Percentiles rank a stretch among this genome's conserved stretches.
These are phyloP conservation scores for Reticulitermes speratus DNA, from an alignment of 1,140 invertebrate species.

Conservation along the genomic window DNA sequence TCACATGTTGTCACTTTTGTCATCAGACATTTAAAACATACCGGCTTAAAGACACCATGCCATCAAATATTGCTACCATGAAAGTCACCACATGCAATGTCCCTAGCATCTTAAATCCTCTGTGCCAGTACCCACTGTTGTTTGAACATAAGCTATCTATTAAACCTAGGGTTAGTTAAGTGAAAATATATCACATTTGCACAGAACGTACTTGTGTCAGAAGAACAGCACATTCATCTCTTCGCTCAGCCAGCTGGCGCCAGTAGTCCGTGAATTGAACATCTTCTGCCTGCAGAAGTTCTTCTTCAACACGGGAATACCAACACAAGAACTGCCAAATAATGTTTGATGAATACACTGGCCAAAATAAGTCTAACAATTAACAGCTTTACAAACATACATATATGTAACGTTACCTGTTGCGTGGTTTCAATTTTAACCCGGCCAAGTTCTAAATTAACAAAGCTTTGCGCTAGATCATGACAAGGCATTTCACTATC, in stretches of 20 bases:
- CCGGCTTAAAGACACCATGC: no score
- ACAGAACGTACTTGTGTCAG: conserved; percentile 54
- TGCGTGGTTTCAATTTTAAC: conserved; percentile 27
- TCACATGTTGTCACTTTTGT: no score
- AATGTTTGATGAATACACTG: conserved; percentile 22
- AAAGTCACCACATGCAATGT: no score
- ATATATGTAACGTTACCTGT: conserved; percentile 3
- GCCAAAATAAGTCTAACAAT: background rate
- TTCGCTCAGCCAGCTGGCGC: conserved; percentile 65
- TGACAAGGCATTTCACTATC: background rate
- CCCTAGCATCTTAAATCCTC: no score
- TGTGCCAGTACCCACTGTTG: no score
- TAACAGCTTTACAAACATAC: background rate
- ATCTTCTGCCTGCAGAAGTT: conserved; percentile 63
- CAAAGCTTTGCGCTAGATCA: background rate
- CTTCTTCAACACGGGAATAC: conserved; percentile 65
- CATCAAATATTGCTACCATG: no score
- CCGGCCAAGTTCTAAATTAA: background rate
- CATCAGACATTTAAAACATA: no score
- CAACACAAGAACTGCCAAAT: conserved; percentile 43
- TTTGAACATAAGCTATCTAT: no score
- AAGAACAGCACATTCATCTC: conserved; percentile 69
- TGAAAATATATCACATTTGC: no score
- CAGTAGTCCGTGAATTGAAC: conserved; percentile 65
- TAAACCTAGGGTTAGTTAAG: no score